phyloP scores from a whole-genome alignment of 2,113 vertebrate genomes.

The Lophochroa leadbeateri region DNA sequence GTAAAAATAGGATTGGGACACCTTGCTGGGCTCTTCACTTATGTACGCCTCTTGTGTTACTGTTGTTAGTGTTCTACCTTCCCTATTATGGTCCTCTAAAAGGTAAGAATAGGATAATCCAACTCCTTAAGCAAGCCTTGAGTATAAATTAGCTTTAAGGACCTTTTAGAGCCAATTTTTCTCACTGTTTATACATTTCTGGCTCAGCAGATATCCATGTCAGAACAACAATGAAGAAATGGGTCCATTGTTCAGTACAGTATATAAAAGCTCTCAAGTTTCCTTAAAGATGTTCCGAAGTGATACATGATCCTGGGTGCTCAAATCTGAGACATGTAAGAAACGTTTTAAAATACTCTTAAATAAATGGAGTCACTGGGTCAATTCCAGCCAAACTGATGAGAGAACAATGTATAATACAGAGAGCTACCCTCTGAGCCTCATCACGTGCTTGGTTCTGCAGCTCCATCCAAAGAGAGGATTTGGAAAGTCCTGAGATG shows the following conservation, averaged over 20 bases:
- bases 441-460: not conserved
- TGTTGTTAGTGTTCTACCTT: not conserved
- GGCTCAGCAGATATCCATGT: not conserved
- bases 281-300: slow-evolving; percentile 23
- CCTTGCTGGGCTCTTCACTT: not conserved
- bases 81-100: not conserved
- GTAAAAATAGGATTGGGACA: not conserved
- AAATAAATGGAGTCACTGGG: not conserved
- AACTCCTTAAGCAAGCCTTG: not conserved
- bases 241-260: not conserved
- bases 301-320: not conserved
- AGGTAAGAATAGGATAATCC: not conserved
- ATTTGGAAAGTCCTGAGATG: not conserved
- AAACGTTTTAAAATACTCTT: not conserved
- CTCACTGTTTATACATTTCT: not conserved
- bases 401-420: slow-evolving; percentile 8
- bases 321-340: not conserved
- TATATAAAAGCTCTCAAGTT: not conserved
- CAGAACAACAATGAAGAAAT: not conserved
- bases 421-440: not conserved
- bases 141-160: not conserved
- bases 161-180: not conserved
- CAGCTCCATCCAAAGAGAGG: not conserved
- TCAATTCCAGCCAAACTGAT: not conserved
- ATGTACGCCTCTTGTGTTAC: not conserved